Base-by-base conservation (phyloP, 2,797 vertebrate species). In the Denticeps clupeoides region DNA sequence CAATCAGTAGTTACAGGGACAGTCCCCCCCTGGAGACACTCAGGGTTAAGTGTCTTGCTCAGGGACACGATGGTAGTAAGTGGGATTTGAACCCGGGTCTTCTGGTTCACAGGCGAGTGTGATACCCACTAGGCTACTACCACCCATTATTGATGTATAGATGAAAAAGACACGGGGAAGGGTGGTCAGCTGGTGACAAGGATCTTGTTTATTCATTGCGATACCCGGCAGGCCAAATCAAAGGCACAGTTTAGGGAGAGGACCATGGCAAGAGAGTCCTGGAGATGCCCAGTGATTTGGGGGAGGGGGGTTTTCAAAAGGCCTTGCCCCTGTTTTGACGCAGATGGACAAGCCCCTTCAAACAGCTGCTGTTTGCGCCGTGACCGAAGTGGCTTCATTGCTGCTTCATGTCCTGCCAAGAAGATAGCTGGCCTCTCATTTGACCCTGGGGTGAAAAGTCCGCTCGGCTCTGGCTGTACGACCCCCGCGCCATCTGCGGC, bases 391-490 rank as follows among this genome's bases (percentile, higher is more conserved):
- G 71, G 60, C 67, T 72, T 73, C 63, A 61, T 49, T 37, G 18
- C 26, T 62, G 67, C 72, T 79, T 81, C 71, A 79, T 80, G 76
- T 81, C 55, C 67, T 79, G 78, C 83, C 82, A 82, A 81, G 62
- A 61, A 73, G 71, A 69, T 65, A 56, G 62, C 65, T 50, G 69
- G 71, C 69, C 71, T 78, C 65, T 29, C 24, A 40, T 56, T 53
- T 79, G 79, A 81, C 75, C 77, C 72, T 59, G 38, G 55, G 62
- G 57, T 60, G 58, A 54, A 55, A 59, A 38, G 68, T 57, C 35
- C 33, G 12, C n/a, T 4, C 33, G 15, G 28, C 18, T 13, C 47
- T 7, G 13, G 26, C 28, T 16, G 33, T 26, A 33, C 18, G 32
- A 12, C 19, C 51, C 35, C 25, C 18, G n/a, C 51, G 63, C 55